Evolutionary conservation across 2,113 vertebrate species (phyloP), one percentile per base, ranked within the genome.

Genomic region (Nesoenas mayeri): DNA sequence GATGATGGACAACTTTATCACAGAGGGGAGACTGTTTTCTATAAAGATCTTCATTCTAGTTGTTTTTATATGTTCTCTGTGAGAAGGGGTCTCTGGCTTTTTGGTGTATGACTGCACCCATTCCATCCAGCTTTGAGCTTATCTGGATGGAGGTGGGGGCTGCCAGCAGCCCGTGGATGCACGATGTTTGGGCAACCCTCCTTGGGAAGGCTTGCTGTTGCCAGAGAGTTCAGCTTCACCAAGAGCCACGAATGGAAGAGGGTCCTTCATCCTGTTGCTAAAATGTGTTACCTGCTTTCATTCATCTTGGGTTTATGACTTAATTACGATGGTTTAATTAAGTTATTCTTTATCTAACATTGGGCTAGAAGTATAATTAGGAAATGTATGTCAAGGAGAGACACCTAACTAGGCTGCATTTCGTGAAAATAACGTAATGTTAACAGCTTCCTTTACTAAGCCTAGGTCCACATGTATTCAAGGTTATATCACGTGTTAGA

Each of bases 91-190:
- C 29, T 61, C 53, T 48, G 57, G 5, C 9, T 81, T 70, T 69
- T 66, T 12, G 36, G 3, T 79, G 24, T 57, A 29, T 22, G 32
- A 56, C 17, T 88, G 34, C 38, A 32, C 18, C 12, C 8, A 6
- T 54, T 61, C 57, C 34, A 40, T 6, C 50, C 25, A 53, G 5
- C 28, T 85, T 54, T 65, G 40, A 51, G n/a, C 12, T 62, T 1
- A 0, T 5, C 12, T 57, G 54, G 14, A 6, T 25, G 31, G 26
- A 26, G 16, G 3, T 26, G 6, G 5, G 22, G 36, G 28, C 17
- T 66, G n/a, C 20, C 19, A 53, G 10, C 18, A 56, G 34, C 11
- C 24, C 60, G 7, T 10, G 15, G 9, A 9, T 21, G 15, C 9
- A 29, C 20, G 38, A 7, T 34, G 20, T 38, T 88, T 67, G 5